Evolutionary conservation across 2,113 vertebrate species (phyloP).

Genomic region (Epinephelus moara): DNA sequence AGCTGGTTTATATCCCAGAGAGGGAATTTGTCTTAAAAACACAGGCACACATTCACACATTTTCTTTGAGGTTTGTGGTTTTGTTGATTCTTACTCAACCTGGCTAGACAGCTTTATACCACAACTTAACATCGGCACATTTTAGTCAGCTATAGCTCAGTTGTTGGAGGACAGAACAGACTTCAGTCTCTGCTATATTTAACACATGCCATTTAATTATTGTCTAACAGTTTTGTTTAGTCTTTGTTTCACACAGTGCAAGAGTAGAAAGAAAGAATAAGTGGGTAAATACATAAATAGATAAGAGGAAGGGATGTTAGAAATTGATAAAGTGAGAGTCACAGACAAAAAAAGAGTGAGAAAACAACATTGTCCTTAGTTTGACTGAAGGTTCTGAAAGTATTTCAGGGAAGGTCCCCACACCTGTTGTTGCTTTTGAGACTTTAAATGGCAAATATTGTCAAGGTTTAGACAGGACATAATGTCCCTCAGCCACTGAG

Average conservation of each 20-base stretch:
- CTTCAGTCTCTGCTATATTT: not conserved
- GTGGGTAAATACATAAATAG: no score
- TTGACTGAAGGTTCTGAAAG: no score
- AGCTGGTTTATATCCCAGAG: not conserved
- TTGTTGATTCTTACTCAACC: constrained; percentile 2
- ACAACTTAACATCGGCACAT: constrained; percentile 3
- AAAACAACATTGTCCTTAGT: no score
- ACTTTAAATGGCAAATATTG: no score
- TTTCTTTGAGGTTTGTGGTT: not conserved
- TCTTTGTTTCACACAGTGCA: not conserved
- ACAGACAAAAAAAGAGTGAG: no score
- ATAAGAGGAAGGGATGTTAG: no score
- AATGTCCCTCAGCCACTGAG: no score
- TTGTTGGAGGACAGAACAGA: not conserved
- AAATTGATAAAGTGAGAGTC: no score
- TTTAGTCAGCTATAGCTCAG: not conserved
- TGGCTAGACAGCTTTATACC: not conserved
- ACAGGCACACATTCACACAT: not conserved
- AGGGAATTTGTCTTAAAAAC: not conserved
- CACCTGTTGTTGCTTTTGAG: no score
- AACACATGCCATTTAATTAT: not conserved
- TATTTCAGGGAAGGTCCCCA: no score
- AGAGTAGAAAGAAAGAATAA: no score
- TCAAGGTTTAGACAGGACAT: no score
- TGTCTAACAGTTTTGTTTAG: not conserved